Conservation (phyloP, 2,797 vertebrate genomes). For the Sebastes itinus region DNA sequence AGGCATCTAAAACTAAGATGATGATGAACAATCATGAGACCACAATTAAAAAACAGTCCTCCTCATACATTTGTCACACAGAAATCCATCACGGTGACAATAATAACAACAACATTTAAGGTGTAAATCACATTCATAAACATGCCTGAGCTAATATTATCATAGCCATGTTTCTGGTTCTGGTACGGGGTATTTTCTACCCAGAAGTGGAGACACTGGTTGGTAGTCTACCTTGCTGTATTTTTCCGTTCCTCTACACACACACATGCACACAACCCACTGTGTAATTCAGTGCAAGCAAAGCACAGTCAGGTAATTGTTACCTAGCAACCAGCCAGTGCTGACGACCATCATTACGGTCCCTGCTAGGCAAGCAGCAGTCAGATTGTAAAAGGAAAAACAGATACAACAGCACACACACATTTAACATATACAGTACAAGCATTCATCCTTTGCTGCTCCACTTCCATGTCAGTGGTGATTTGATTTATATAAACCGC, state of each 20-base stretch:
- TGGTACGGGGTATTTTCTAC: slow-evolving; percentile 29
- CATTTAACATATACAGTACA: neutral
- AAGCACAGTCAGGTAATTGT: slow-evolving; percentile 86
- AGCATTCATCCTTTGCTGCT: slow-evolving; percentile 17
- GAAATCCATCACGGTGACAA: neutral
- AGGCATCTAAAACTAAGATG: too few species aligned
- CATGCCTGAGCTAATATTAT: neutral
- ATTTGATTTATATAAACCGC: slow-evolving; percentile 36
- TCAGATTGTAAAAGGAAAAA: slow-evolving; percentile 71
- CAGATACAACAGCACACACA: slow-evolving; percentile 43
- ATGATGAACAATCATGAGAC: neutral
- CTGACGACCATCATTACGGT: slow-evolving; percentile 83
- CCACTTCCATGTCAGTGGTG: neutral
- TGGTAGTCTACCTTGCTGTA: slow-evolving; percentile 63
- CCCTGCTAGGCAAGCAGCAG: slow-evolving; percentile 79
- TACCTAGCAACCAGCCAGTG: slow-evolving; percentile 86
- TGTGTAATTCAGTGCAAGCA: slow-evolving; percentile 77
- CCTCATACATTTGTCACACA: neutral
- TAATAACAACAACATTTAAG: neutral
- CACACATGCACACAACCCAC: slow-evolving; percentile 44
- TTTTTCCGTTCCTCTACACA: slow-evolving; percentile 61
- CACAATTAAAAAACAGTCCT: neutral
- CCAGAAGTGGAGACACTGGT: slow-evolving; percentile 49
- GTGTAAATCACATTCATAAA: slow-evolving; percentile 1
- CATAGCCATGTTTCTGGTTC: neutral